Conservation (phyloP, 2,113 vertebrate genomes). For the Pithys albifrons region DNA sequence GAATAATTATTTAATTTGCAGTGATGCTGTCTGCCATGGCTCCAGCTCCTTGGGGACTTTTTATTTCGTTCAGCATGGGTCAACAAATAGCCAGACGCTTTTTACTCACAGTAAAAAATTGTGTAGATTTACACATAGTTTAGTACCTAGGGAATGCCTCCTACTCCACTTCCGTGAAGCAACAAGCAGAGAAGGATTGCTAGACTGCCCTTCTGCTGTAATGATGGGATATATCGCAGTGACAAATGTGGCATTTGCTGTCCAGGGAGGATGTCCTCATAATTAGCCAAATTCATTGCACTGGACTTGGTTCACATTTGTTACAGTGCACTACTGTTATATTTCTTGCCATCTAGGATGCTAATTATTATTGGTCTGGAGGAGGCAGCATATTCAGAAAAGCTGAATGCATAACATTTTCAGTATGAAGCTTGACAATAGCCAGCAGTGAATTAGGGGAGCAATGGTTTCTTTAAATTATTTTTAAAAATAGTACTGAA, state of each 20-base stretch:
- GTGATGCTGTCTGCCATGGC: background rate
- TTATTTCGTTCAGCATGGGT: background rate
- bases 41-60: background rate
- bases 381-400: background rate
- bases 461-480: background rate
- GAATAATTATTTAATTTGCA: background rate
- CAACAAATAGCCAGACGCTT: background rate
- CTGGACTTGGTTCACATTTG: rapidly evolving
- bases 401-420: background rate
- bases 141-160: background rate
- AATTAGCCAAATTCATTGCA: background rate
- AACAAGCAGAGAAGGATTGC: background rate
- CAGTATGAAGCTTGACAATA: background rate
- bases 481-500: background rate
- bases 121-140: background rate
- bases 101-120: background rate
- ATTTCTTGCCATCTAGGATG: background rate
- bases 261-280: background rate
- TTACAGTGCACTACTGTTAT: background rate
- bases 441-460: background rate
- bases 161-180: rapidly evolving
- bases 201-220: background rate
- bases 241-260: background rate
- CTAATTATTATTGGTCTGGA: background rate
- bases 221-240: background rate